Base-by-base conservation (phyloP, 1,140 invertebrate species). In the Limonius californicus region DNA sequence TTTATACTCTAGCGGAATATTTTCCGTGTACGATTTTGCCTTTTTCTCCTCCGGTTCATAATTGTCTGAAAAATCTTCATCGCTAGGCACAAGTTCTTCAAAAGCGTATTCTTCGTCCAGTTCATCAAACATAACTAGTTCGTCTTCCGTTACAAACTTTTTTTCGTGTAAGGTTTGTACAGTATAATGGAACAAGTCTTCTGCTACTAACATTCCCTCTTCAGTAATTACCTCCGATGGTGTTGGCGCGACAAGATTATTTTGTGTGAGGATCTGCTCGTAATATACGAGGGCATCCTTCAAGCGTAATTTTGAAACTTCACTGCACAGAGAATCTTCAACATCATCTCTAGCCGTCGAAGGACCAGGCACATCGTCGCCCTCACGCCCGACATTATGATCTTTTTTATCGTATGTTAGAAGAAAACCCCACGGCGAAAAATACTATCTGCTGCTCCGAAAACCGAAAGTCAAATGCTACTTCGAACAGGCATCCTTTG, bases 41-140 rank as follows among this genome's bases (percentile, higher is more conserved):
- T 53, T 57, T 59, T 59, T 60, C 35, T 43, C 18, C 43, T 62
- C 56, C 12, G 59, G 60, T 30, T 61, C 58, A 42, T 67, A 64
- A 9, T 67, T 57, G 45, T 67, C 62, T 6, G 42, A 57, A 21
- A 59, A 64, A 18, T 42, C 32, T 35, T 32, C 16, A n/a, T n/a
- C n/a, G n/a, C n/a, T n/a, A n/a, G n/a, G n/a, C 21, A 7, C 16
- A 23, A 57, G 12, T 39, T 12, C 55, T 32, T 57, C 27, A 39
- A 35, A 57, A 16, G 1, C 2, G 12, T 2, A 6, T 57, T 57
- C 12, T 19, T 21, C n/a, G 14, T 18, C 55, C 14, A 14, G 4
- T 56, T 43, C 53, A 14, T 56, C 12, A 2, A 15, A 19, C 43
- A 39, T 14, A 56, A 43, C n/a, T 12, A 42, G 30, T 56, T 56